Percentiles rank a stretch among this genome's conserved stretches.
These are phyloP conservation scores for Hycleus cichorii DNA, from an alignment of 1,140 invertebrate species.

Conservation along the genomic window DNA sequence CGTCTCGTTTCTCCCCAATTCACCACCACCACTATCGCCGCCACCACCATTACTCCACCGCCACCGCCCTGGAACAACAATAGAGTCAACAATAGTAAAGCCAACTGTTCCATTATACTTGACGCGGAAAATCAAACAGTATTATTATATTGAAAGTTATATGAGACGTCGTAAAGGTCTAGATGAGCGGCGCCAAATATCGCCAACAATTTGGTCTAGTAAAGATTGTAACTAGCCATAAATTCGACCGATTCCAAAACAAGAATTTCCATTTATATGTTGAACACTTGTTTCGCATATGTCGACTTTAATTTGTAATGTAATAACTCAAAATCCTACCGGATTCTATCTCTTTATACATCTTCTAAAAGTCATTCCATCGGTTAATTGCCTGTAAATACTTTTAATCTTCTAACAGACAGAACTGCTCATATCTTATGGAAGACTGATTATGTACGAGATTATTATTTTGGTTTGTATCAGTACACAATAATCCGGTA, in stretches of 20 bases:
- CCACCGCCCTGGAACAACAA: conserved; percentile 8
- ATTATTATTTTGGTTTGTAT: conserved; percentile 17
- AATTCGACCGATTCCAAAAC: conserved; percentile 5
- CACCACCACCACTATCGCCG: conserved; percentile 1
- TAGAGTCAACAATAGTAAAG: neutral
- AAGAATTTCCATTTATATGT: conserved; percentile 4
- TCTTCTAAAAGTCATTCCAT: conserved; percentile 11
- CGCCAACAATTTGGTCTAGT: conserved; percentile 5
- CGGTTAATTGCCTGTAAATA: conserved; percentile 19
- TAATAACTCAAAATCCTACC: conserved; percentile 16
- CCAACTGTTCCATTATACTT: conserved; percentile 1
- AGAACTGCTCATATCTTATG: conserved; percentile 11
- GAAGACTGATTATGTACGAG: conserved; percentile 16
- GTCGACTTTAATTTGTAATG: conserved; percentile 12
- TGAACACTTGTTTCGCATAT: conserved; percentile 10
- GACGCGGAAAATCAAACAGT: neutral
- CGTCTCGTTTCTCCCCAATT: conserved; percentile 2
- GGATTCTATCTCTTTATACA: neutral
- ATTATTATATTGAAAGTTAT: too few relatives aligned
- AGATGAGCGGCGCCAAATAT: neutral
- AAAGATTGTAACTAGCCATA: neutral
- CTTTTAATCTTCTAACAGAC: conserved; percentile 8
- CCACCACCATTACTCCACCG: conserved; percentile 1
- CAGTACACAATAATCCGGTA: neutral
- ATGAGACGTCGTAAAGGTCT: too few relatives aligned